Base-by-base conservation (phyloP, 2,888 invertebrate species). In the Mesorhabditis spiculigera region DNA sequence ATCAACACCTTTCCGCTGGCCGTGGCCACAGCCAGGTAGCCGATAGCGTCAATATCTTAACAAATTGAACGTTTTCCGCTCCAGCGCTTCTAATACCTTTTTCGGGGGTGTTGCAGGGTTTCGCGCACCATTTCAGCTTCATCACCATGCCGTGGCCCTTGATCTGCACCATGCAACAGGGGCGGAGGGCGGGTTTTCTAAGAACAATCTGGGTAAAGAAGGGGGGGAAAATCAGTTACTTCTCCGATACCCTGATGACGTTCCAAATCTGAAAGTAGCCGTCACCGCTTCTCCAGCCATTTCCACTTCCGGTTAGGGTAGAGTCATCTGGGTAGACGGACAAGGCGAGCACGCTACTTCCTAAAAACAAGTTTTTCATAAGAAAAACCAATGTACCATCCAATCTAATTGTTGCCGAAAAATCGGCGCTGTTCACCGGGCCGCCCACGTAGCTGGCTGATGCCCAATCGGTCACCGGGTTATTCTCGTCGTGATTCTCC, bases 1-100 rank as follows among this genome's bases (percentile, higher is more conserved):
- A 78, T 78, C n/a, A 75, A 44, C 45, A 78, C 68, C 10, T 66
- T 64, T 66, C 78, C 78, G 13, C 65, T 61, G 4, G 72, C 58
- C 3, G 74, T 78, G 1, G 71, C 63, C 8, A 78, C 68, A 5
- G 76, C 76, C 4, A 73, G 66, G 63, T 50, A 75, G 13, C 78
- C 78, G 43, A 78, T 68, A 13, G 58, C 10, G n/a, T 50, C 58
- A 50, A 13, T n/a, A n/a, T 50, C 58, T 50, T 13, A 13, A 50
- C 8, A n/a, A 50, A 50, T 28, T 28, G 28, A 28, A 28, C 28
- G 28, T 28, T 28, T 28, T 28, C 28, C 28, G 28, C 28, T 28
- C 28, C 28, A 28, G 28, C 28, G 28, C 28, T 28, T 28, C n/a
- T 1, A 50, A 50, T 13, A 50, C 58, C 58, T 50, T 50, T 50